Base-by-base conservation (phyloP, 1,140 invertebrate species). In the Uloborus diversus region DNA sequence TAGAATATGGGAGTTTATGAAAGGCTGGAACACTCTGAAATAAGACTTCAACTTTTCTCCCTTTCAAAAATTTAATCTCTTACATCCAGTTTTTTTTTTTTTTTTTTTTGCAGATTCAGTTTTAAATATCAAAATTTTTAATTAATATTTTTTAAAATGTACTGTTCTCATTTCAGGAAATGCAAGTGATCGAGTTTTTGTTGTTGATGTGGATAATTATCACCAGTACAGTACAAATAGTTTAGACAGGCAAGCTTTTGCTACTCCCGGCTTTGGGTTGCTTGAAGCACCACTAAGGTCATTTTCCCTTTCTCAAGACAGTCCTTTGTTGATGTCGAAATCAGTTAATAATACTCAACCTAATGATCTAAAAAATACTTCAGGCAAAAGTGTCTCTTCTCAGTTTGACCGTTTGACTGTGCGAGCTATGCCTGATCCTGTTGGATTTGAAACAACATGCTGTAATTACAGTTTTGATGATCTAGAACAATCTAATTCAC, bases 151-250 rank as follows among this genome's bases (percentile, higher is more conserved):
- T n/a, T n/a, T n/a, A n/a, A n/a, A n/a, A n/a, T n/a, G n/a, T n/a
- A n/a, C n/a, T n/a, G n/a, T n/a, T n/a, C n/a, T n/a, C n/a, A n/a
- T 68, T 79, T 69, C 35, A 53, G 82, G 76, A 20, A 71, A 83
- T 56, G 42, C 71, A 25, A 75, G 81, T 56, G 93, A 95, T 87
- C 88, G 92, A 62, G 95, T 96, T 81, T 88, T 93, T 56, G 90
- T 94, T 0, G 92, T 94, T 0, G 94, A 96, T 85, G 93, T 94
- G 84, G 91, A 92, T 49, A 86, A 87, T 76, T 85, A 87, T 81
- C 82, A 85, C 32, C 83, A 66, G 11, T 86, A 68, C 84, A 87
- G 66, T 84, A 88, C 65, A 85, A 87, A 83, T 84, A 86, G 80
- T 42, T 33, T 81, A 20, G 80, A 81, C 33, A 51, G 80, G 3